Evolutionary conservation across 1,140 invertebrate species (phyloP).

Genomic region (Polypedilum pembai): DNA sequence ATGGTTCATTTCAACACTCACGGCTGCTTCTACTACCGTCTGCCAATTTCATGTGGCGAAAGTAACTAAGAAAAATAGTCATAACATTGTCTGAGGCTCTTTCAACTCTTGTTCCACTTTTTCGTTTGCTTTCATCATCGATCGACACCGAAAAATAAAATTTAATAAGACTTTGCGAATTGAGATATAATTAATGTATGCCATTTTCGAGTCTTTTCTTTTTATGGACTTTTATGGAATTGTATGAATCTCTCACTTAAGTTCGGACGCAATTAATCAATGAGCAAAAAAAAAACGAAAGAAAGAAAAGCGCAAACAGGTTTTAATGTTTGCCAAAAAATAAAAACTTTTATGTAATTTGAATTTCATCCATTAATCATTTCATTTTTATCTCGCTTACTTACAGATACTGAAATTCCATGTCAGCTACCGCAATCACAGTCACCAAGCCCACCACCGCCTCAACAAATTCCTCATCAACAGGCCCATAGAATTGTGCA

Average conservation of each 20-base stretch:
- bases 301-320: not conserved
- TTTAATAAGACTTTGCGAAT: too few relatives aligned
- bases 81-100: constrained; percentile 11
- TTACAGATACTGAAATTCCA: constrained; percentile 44
- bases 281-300: too few relatives aligned
- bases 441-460: constrained; percentile 42
- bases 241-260: not conserved
- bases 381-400: constrained; percentile 29
- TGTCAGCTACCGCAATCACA: constrained; percentile 40
- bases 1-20: not conserved
- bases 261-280: not conserved
- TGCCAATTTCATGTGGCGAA: not conserved
- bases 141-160: not conserved
- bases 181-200: not conserved
- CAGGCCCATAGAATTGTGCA: constrained; percentile 38
- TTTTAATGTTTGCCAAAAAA: not conserved
- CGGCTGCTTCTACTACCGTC: not conserved
- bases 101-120: not conserved
- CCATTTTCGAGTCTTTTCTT: not conserved
- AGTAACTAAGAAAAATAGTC: constrained; percentile 18
- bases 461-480: constrained; percentile 36
- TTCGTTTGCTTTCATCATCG: not conserved
- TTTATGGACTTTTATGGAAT: not conserved
- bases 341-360: constrained; percentile 23
- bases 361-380: constrained; percentile 21